Evolutionary conservation across 2,797 vertebrate genomes (phyloP), one percentile per base, ranked within the genome.

Genomic region (Schizothorax lantsangensis): DNA sequence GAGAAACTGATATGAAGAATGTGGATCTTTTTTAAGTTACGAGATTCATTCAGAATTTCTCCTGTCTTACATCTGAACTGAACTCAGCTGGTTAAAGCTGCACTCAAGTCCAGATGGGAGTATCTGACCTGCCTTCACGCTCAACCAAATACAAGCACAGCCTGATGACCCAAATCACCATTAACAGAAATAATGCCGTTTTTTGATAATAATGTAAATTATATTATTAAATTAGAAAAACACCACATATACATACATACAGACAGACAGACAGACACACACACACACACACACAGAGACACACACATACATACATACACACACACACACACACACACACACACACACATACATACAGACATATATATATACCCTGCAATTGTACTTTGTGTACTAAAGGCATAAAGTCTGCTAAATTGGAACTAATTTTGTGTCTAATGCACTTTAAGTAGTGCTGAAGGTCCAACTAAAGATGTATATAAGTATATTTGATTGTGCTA

Each of bases 31-130:
- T 93, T 91, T 94, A 93, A 95, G 94, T 93, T 93, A 95, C 93
- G 93, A 94, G 92, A 94, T 94, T 95, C 92, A 94, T 95, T 95
- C 92, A 91, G 94, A 95, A 94, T 95, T 95, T 73, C 57, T 85
- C 45, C 36, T 79, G 66, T 84, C 64, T 57, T 15, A 59, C 14
- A 26, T 30, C 69, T 75, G 38, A 66, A 49, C 43, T 54, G 38
- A 83, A 64, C 66, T 81, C 57, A 47, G 82, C 57, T 75, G 57
- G 19, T 84, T 62, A n/a, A 66, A 66, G n/a, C 69, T 73, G 68
- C 49, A 14, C 69, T 78, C 66, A 26, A 33, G 54, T 36, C 71
- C 68, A 79, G 71, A 77, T 78, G 43, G 49, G 45, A 43, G 54
- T 80, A 30, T 68, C 45, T 33, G 52, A 84, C 15, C 23, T 2